Percentiles rank a stretch among this genome's conserved stretches.
Conservation (phyloP, 2,888 invertebrate species). For the Epinotia brunnichana region DNA sequence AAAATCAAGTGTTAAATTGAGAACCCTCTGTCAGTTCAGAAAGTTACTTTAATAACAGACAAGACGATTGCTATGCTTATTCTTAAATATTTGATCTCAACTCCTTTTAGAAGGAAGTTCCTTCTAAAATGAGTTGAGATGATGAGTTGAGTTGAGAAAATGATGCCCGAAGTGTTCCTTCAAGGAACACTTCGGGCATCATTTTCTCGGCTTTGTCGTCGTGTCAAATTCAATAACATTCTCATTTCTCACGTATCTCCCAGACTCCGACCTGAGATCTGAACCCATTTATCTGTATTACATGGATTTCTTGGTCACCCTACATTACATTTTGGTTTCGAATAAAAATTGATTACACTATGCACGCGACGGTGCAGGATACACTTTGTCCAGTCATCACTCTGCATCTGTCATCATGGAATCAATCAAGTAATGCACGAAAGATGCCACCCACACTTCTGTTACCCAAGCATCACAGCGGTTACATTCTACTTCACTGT, state of each 20-base stretch:
- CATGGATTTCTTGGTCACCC: constrained; percentile 43
- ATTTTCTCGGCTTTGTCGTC: neutral
- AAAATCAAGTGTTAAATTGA: too few relatives aligned
- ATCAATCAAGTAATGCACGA: constrained; percentile 16
- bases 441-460: constrained; percentile 32
- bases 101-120: too few relatives aligned
- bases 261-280: neutral
- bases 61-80: neutral
- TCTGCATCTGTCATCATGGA: constrained; percentile 39
- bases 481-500: too few relatives aligned
- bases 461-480: too few relatives aligned
- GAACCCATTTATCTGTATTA: neutral
- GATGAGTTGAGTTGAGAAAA: too few relatives aligned
- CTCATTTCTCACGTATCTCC: neutral
- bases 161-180: too few relatives aligned
- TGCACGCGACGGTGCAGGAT: constrained; percentile 49
- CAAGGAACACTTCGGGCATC: neutral
- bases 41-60: neutral
- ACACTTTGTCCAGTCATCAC: constrained; percentile 46
- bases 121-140: too few relatives aligned
- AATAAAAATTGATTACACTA: constrained; percentile 42
- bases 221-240: neutral
- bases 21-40: neutral
- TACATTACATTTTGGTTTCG: constrained; percentile 47
- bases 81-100: neutral